Base-by-base conservation (phyloP, 2,888 invertebrate genomes). In the Leucoma salicis region DNA sequence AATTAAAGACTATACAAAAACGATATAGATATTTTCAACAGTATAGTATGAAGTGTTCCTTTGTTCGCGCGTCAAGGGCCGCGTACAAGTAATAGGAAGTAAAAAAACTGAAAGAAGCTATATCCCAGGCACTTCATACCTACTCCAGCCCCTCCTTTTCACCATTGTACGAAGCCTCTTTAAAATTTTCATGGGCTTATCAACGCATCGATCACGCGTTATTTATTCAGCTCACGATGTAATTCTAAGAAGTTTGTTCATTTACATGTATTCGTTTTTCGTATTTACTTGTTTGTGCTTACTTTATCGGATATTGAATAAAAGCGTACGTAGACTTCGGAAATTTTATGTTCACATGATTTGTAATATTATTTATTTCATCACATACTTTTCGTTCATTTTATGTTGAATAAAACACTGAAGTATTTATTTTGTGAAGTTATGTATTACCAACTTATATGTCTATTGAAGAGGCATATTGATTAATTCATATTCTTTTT, bases 211-310 rank as follows among this genome's bases (percentile, higher is more conserved):
- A 86, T 82, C 82, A 79, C 66, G 53, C 68, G 66, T 78, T 82
- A 83, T 76, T 79, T 82, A 85, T 85, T 86, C 83, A 78, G 70
- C 69, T 78, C 85, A 83, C 82, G 82, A 60, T 68, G 71, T 79
- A 75, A 82, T 79, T 74, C 78, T 68, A 66, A 77, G 74, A 80
- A 83, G 72, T 80, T 79, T 76, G 66, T 81, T 82, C 81, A 79
- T 84, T 84, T 85, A 76, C 78, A 82, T 82, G 76, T 74, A 80
- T 80, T 78, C 70, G 67, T 73, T 75, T 80, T 73, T 63, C 46
- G 65, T 72, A 72, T 75, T 75, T 74, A 72, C 73, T 72, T 77
- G 70, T 82, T 82, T 81, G 72, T 68, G 63, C 65, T 70, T 63
- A 56, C 62, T 75, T 79, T 75, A 74, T 73, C 64, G 63, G 63